Evolutionary conservation across 2,888 invertebrate species (phyloP), one percentile per base, ranked within the genome.

Genomic region (Euphydryas editha): DNA sequence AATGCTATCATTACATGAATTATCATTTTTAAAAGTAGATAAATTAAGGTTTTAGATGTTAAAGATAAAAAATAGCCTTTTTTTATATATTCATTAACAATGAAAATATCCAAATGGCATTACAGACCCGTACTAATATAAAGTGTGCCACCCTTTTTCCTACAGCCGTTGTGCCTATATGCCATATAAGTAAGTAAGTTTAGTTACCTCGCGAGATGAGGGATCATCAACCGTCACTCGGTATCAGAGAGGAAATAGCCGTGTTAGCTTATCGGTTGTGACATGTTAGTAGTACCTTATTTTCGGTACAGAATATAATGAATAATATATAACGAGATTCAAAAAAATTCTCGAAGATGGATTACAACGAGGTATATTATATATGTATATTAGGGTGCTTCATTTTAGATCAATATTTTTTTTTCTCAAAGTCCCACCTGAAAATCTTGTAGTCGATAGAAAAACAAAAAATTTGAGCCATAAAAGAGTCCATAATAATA

Each of bases 181-280:
- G 36, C 56, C 47, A 47, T 58, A 39, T 59, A 59, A 62, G 42
- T 63, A 65, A 57, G 65, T 65, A 57, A 68, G 64, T 69, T 69
- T 59, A 67, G 69, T 69, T 67, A 67, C 64, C 64, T 67, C 39
- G 44, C 60, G 57, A 66, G 71, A 69, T 69, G 54, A 69, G 66
- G 71, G 69, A 69, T 69, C 67, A 71, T 71, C 71, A 36, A 30
- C 56, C 49, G 65, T 60, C 67, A 67, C 44, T 56, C 60, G 59
- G 56, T 70, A 65, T 68, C 63, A 59, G 56, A 57, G 17, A 66
- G 70, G 72, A 70, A 70, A 68, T 70, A 68, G 68, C 70, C 65
- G 58, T 46, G 54, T 49, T 46, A 20, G 65, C 72, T 72, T 72
- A 72, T 72, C 72, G 55, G 59, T 46, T 10, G 21, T 39, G 24